Conservation (phyloP, 2,113 vertebrate species). For the Podiceps cristatus region DNA sequence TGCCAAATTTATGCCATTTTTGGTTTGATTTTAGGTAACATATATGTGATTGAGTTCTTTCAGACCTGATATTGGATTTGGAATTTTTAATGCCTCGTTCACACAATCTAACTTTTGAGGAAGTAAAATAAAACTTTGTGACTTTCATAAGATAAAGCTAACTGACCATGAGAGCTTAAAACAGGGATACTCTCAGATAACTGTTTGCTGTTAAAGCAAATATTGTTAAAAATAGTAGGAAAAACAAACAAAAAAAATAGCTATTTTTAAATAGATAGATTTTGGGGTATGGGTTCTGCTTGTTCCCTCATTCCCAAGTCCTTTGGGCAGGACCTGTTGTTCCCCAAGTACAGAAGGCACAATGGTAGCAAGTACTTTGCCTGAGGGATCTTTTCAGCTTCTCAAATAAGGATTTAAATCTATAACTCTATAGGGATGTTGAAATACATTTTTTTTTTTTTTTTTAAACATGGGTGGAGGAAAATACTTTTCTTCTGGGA, state of each 20-base stretch:
- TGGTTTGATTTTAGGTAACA: background rate
- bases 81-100: background rate
- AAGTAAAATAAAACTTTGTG: background rate
- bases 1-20: background rate
- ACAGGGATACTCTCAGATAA: background rate
- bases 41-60: background rate
- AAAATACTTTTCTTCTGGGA: background rate
- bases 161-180: background rate
- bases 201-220: background rate
- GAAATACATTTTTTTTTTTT: background rate
- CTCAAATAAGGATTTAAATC: background rate
- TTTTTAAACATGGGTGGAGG: background rate
- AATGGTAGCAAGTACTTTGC: background rate
- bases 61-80: background rate
- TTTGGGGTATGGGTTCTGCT: background rate
- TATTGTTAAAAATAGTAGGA: background rate
- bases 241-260: background rate
- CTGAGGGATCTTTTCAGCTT: background rate
- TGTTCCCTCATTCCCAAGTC: background rate
- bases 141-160: background rate
- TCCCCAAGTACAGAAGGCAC: fast-evolving
- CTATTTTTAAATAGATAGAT: background rate
- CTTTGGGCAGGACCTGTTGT: background rate
- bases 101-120: background rate
- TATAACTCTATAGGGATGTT: background rate